phyloP scores from a whole-genome alignment of 2,888 invertebrate genomes.

The Caenorhabditis drosophilae region DNA sequence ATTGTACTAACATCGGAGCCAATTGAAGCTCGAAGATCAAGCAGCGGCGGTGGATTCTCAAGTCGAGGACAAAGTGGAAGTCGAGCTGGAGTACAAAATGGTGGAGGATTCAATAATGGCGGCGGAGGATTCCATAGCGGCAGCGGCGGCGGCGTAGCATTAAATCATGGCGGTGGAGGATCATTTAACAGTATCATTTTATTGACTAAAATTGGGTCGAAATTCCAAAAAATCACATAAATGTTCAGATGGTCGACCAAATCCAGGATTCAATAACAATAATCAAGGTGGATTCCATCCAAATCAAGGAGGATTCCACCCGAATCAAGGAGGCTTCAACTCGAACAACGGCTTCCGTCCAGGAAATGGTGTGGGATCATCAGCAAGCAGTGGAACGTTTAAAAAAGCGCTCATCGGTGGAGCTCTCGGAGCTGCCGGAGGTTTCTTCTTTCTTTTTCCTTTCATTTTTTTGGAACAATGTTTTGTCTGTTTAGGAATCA shows the following conservation, averaged over 20 bases:
- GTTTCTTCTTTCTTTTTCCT: no score
- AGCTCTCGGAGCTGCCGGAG: constrained; percentile 63
- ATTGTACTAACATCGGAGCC: constrained; percentile 15
- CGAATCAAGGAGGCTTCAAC: not conserved
- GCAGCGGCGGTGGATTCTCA: constrained; percentile 10
- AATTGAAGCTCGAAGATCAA: constrained; percentile 30
- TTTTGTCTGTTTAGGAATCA: no score
- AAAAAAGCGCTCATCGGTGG: constrained; percentile 64
- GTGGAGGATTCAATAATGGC: constrained; percentile 19
- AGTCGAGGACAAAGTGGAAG: constrained; percentile 11
- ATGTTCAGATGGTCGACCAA: not conserved
- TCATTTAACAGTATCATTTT: no score
- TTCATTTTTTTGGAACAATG: no score
- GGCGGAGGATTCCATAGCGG: constrained; percentile 23
- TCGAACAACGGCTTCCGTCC: constrained; percentile 21
- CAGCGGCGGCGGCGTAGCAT: no score
- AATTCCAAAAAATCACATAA: not conserved
- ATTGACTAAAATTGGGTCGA: no score
- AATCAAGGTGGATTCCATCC: constrained; percentile 6
- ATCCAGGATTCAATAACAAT: not conserved
- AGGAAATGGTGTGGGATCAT: constrained; percentile 31
- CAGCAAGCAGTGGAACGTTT: constrained; percentile 47
- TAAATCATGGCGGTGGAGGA: no score
- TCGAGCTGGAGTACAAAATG: not conserved
- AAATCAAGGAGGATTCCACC: not conserved